A percentile compares a stretch with the other conserved stretches of the same genome.
phyloP scores from a whole-genome alignment of 1,140 invertebrate species.

The Brachionus plicatilis region DNA sequence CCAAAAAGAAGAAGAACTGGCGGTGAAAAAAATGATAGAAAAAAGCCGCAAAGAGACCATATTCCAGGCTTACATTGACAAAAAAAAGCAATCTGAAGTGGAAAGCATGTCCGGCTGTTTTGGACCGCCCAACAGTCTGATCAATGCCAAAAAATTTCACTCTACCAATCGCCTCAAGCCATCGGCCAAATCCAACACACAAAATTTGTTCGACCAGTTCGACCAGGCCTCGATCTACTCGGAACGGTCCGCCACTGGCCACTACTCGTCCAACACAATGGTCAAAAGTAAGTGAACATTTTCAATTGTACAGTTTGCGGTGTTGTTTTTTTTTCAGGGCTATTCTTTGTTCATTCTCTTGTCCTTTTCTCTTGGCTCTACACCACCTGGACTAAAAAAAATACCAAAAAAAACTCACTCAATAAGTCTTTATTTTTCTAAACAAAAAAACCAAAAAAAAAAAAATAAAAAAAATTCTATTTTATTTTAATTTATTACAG shows the following conservation, averaged over 20 bases:
- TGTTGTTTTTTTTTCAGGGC: slow-evolving; percentile 16
- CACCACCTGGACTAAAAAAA: background rate
- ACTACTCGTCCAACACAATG: background rate
- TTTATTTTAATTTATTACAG: slow-evolving; percentile 17
- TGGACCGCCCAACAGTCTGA: background rate
- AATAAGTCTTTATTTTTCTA: background rate
- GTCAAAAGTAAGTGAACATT: slow-evolving; percentile 25
- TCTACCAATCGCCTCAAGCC: slow-evolving; percentile 27
- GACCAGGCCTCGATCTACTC: slow-evolving; percentile 20
- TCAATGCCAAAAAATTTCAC: slow-evolving; percentile 35
- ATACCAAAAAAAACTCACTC: slow-evolving; percentile 15
- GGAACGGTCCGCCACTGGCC: background rate
- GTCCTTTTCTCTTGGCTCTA: background rate
- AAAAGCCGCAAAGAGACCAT: slow-evolving; percentile 39
- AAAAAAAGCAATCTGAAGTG: slow-evolving; percentile 26
- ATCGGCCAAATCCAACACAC: background rate
- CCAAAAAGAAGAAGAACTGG: slow-evolving; percentile 21
- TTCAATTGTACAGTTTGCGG: background rate
- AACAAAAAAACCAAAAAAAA: background rate
- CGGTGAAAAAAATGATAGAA: slow-evolving; percentile 17
- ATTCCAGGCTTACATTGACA: slow-evolving; percentile 37
- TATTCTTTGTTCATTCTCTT: background rate
- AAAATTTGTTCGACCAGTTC: background rate
- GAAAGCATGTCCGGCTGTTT: slow-evolving; percentile 6
- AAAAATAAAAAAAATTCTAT: background rate